These are phyloP conservation scores for Crotalus tigris DNA, from an alignment of 2,113 vertebrate genomes.

Conservation along the genomic window DNA sequence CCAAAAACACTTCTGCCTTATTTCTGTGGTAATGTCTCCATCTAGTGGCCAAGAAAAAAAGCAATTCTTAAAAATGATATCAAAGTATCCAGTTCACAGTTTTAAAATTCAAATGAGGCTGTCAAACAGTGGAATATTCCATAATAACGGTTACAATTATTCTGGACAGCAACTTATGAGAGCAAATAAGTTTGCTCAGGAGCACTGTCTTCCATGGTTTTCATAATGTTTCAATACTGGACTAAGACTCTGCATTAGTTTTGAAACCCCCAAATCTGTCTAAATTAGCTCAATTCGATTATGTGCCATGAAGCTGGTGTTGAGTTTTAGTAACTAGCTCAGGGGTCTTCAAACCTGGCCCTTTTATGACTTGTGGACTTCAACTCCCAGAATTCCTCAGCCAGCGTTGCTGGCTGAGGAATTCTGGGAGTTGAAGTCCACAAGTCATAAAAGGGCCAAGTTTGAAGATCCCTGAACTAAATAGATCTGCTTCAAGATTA, in stretches of 20 bases:
- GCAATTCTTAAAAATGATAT: background rate
- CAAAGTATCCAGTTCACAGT: background rate
- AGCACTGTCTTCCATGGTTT: background rate
- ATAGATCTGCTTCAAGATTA: background rate
- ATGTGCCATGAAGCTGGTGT: background rate
- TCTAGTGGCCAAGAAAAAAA: slow-evolving; percentile 52
- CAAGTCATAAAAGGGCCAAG: too few species aligned
- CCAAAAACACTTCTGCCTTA: background rate
- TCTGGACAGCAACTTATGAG: background rate
- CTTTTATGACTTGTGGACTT: too few species aligned
- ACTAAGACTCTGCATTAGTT: background rate
- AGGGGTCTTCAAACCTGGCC: too few species aligned
- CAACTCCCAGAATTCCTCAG: too few species aligned
- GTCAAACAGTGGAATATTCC: background rate
- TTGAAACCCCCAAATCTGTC: background rate
- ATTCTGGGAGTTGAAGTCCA: too few species aligned
- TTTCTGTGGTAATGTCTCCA: slow-evolving; percentile 55
- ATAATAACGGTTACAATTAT: background rate
- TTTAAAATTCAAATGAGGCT: slow-evolving; percentile 4
- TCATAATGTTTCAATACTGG: background rate
- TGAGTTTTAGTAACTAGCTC: background rate
- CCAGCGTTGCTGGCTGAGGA: too few species aligned
- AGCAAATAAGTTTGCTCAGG: background rate
- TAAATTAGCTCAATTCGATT: background rate
- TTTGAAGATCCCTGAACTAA: too few species aligned